These are phyloP conservation scores for Drosophila simulans DNA, from an alignment of 1,140 invertebrate species.

Conservation along the genomic window DNA sequence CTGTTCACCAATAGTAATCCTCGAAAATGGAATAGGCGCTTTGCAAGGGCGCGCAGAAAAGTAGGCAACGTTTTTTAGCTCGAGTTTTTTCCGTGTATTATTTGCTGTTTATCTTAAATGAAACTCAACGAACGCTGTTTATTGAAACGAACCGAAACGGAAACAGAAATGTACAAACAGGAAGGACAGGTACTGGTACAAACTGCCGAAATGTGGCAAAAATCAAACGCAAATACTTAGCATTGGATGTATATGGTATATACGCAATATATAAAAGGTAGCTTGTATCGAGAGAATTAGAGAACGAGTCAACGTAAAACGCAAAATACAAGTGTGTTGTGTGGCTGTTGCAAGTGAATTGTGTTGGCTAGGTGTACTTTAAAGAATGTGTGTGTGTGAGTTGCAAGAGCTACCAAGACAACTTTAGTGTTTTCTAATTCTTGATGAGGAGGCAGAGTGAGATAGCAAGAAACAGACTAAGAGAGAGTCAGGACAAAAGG, in stretches of 20 bases:
- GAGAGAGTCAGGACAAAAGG: not conserved
- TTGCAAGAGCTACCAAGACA: constrained; percentile 25
- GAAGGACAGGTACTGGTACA: constrained; percentile 31
- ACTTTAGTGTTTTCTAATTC: constrained; percentile 42
- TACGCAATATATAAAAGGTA: constrained; percentile 30
- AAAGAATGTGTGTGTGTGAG: constrained; percentile 7
- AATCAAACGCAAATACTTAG: constrained; percentile 51
- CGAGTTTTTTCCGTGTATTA: not conserved
- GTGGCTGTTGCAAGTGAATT: not conserved
- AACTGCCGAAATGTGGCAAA: constrained; percentile 28
- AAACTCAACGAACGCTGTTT: constrained; percentile 24
- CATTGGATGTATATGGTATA: constrained; percentile 35
- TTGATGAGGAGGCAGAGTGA: constrained; percentile 43
- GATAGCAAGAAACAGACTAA: constrained; percentile 20
- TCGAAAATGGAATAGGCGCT: not conserved
- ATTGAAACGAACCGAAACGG: constrained; percentile 20
- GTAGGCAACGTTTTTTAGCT: constrained; percentile 27
- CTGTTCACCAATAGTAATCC: not conserved
- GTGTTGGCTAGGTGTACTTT: not conserved
- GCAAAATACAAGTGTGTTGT: constrained; percentile 40
- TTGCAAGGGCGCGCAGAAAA: constrained; percentile 6
- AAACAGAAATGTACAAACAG: constrained; percentile 28
- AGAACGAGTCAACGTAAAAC: constrained; percentile 47
- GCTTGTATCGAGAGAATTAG: constrained; percentile 28
- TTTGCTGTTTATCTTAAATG: constrained; percentile 15